Conservation (phyloP, 2,797 vertebrate species). For the Limnodromus scolopaceus region DNA sequence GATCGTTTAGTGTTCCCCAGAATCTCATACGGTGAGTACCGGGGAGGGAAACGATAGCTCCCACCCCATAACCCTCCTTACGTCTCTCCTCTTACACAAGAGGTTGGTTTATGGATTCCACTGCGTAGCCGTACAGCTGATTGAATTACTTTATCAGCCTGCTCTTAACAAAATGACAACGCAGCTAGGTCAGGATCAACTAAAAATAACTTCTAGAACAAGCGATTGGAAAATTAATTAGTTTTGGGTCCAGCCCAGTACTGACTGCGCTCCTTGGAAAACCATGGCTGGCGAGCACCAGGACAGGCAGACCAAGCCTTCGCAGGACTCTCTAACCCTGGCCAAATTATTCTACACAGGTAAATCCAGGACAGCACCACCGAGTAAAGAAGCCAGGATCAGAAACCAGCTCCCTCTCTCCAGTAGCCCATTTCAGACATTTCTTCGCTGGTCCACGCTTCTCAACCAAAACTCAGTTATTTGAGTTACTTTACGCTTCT, state of each 20-base stretch:
- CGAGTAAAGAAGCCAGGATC: background rate
- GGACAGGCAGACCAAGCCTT: background rate
- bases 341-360: background rate
- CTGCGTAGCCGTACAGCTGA: background rate
- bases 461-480: background rate
- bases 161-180: conserved; percentile 32
- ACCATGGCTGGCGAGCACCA: background rate
- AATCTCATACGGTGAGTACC: background rate
- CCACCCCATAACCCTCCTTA: background rate
- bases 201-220: conserved; percentile 61
- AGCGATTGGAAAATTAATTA: conserved; percentile 55
- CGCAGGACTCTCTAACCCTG: background rate
- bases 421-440: background rate
- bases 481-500: background rate
- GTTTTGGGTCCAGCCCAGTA: conserved; percentile 25
- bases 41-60: background rate
- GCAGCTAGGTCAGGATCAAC: conserved; percentile 51
- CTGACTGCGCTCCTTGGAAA: background rate
- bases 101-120: background rate
- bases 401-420: background rate
- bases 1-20: background rate
- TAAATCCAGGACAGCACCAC: background rate
- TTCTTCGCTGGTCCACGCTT: background rate
- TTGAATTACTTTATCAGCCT: conserved; percentile 16
- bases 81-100: background rate